Evolutionary conservation across 23 tunicate genomes (phyloP), one percentile per base, ranked within the genome.

Genomic region (Pegea sp.): DNA sequence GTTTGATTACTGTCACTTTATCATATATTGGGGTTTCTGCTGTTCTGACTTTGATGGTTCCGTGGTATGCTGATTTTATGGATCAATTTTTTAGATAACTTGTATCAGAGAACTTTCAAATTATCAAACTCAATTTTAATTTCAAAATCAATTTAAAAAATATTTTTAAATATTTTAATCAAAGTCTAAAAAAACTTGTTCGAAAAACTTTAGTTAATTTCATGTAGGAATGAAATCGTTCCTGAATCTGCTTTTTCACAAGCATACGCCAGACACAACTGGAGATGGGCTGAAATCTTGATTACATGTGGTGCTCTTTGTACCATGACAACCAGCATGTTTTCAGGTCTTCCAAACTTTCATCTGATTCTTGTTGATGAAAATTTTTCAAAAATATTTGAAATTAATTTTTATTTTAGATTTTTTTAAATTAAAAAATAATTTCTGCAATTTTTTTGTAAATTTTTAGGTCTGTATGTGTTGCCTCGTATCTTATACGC

Each of bases 261-360:
- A 33, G 80, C 70, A 7, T 72, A 72, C 23, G 65, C 67, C 0
- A 53, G 65, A 13, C 60, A 57, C 28, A 53, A 31, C 4, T 72
- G 80, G 80, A 60, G 64, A 31, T 72, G 80, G 80, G 80, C 80
- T 28, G 70, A 72, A 52, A 67, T 72, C 19, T 22, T 72, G 31
- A 70, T 72, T 44, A 72, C 80, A 19, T 13, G 53, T 2, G 80
- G 80, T 0, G 71, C 80, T 18, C 46, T 72, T 24, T 72, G 80
- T 53, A 72, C 80, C 1, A 72, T 72, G 80, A 72, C 80, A 29
- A 72, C 80, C 30, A 63, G 69, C 64, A 72, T 72, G 80, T 72
- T 72, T 34, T 72, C 80, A 49, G 80, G 80, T 72, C 16, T 5
- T 16, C 28, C 7, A 5, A 4, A 13, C 22, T 50, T 50, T 50